Evolutionary conservation across 2,797 vertebrate species (phyloP).

Genomic region (Chloroceryle amazona): DNA sequence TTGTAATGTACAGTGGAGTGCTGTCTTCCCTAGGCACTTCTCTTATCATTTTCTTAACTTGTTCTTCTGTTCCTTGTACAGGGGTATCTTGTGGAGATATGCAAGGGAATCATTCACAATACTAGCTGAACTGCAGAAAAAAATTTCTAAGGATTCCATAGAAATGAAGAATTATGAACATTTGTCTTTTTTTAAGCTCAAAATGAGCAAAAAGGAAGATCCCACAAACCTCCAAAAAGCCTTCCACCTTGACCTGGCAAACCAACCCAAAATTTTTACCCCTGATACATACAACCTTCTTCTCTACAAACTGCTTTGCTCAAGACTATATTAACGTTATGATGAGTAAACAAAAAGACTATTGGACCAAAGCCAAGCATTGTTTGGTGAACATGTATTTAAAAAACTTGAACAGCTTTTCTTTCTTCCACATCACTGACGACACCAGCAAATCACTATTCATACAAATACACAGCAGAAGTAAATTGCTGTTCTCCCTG

Average conservation of each 20-base stretch:
- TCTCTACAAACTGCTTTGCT: not conserved
- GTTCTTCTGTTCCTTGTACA: not conserved
- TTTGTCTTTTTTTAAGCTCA: not conserved
- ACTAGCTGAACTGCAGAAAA: not conserved
- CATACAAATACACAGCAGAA: not conserved
- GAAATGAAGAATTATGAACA: not conserved
- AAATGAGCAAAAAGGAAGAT: not conserved
- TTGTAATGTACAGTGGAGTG: constrained; percentile 66
- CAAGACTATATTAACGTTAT: not conserved
- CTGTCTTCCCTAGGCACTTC: constrained; percentile 73
- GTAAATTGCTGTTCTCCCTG: not conserved
- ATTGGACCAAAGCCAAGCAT: not conserved
- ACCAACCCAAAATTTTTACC: not conserved
- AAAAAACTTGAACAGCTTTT: not conserved
- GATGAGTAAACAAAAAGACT: not conserved
- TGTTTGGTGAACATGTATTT: not conserved
- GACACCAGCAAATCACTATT: rapidly evolving
- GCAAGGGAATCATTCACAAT: not conserved
- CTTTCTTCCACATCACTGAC: not conserved
- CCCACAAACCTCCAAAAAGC: not conserved
- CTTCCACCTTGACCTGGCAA: not conserved
- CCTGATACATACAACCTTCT: not conserved
- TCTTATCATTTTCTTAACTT: constrained; percentile 73
- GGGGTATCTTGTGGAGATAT: not conserved
- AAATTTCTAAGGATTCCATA: not conserved